Conservation (phyloP, 2,888 invertebrate species). For the Drosophila greeni region DNA sequence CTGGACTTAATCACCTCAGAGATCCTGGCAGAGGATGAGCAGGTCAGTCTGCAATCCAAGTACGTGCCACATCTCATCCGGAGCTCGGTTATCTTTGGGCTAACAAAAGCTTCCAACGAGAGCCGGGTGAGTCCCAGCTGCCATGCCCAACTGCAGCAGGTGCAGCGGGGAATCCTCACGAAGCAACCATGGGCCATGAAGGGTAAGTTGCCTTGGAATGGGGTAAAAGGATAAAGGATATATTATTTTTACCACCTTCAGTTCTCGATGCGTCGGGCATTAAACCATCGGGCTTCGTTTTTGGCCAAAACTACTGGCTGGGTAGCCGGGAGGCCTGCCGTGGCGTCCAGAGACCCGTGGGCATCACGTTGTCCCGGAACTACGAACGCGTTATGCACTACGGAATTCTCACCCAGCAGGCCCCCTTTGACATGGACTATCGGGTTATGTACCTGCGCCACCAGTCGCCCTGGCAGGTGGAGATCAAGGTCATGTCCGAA, state of each 20-base stretch:
- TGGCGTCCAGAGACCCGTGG: conserved; percentile 76
- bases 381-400: conserved; percentile 77
- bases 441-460: conserved; percentile 78
- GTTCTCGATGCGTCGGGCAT: conserved; percentile 82
- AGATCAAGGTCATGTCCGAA: conserved; percentile 78
- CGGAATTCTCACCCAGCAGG: conserved; percentile 72
- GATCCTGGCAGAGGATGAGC: background rate
- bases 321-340: conserved; percentile 81
- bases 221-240: background rate
- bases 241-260: conserved; percentile 42
- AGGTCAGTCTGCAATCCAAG: background rate
- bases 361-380: conserved; percentile 75
- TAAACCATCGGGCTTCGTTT: conserved; percentile 80
- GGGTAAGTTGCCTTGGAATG: conserved; percentile 75
- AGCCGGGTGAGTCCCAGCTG: conserved; percentile 75
- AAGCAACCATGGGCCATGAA: conserved; percentile 80
- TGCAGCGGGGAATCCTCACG: conserved; percentile 78
- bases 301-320: conserved; percentile 82
- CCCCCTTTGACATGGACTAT: conserved; percentile 78
- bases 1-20: background rate
- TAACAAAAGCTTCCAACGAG: conserved; percentile 73
- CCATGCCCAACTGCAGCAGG: conserved; percentile 76
- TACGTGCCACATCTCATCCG: conserved; percentile 58
- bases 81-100: conserved; percentile 77
- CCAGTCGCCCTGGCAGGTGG: conserved; percentile 79